phyloP scores from a whole-genome alignment of 2,888 invertebrate species.

The Electrophaes corylata region DNA sequence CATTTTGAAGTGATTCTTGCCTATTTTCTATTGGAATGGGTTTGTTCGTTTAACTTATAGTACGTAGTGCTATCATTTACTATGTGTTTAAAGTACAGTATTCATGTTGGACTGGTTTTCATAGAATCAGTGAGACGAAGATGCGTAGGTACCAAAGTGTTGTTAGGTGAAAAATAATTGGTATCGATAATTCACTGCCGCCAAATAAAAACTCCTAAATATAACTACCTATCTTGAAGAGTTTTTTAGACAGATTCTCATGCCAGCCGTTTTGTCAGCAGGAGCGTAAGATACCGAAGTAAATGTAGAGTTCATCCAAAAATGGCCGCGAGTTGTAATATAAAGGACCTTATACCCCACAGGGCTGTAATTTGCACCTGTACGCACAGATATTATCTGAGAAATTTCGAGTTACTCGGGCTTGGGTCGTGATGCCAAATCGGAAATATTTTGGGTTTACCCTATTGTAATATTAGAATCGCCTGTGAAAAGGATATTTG shows the following conservation, averaged over 20 bases:
- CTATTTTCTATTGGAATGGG: constrained; percentile 1
- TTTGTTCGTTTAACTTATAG: neutral
- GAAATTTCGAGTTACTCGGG: constrained; percentile 70
- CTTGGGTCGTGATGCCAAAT: constrained; percentile 43
- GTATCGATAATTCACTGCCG: neutral
- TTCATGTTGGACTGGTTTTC: neutral
- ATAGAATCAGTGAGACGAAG: neutral
- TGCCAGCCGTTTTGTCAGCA: constrained; percentile 42
- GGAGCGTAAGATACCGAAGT: constrained; percentile 20
- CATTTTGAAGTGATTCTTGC: constrained; percentile 21
- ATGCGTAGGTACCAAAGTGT: neutral
- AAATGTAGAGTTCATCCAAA: constrained; percentile 50
- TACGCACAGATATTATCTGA: constrained; percentile 75
- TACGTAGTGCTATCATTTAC: neutral
- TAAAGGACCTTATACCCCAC: constrained; percentile 66
- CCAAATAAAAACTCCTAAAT: neutral
- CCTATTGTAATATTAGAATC: constrained; percentile 19
- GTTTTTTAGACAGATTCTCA: constrained; percentile 15
- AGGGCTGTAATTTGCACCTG: constrained; percentile 78
- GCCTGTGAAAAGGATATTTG: constrained; percentile 13
- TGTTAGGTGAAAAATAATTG: neutral
- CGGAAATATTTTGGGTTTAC: constrained; percentile 38
- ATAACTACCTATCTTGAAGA: constrained; percentile 1
- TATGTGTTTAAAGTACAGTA: neutral
- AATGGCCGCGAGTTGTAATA: constrained; percentile 63